Evolutionary conservation across 2,797 vertebrate species (phyloP), one percentile per base, ranked within the genome.

Genomic region (Bradypodion ventrale): DNA sequence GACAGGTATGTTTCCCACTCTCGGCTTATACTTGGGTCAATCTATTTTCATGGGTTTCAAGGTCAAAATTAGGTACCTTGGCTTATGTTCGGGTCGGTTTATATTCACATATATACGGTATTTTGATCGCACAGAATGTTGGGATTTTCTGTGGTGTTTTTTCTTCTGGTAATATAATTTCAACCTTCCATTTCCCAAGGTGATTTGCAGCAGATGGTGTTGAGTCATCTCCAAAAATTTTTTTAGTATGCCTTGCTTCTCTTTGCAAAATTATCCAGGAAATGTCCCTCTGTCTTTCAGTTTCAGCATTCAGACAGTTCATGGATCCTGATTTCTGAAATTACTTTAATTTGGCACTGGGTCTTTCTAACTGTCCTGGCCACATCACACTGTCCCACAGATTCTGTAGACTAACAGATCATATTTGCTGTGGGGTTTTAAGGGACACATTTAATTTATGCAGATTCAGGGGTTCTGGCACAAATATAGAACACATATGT

Each of bases 251-350:
- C 32, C 60, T n/a, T 65, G 44, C 40, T 83, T 75, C 23, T 65
- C 42, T 82, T 75, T 83, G 72, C 60, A 75, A 32, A 81, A 82
- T 82, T 82, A 82, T 73, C 69, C 68, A 62, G 90, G 32, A n/a
- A 76, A 44, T 32, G 2, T 21, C 42, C 8, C 29, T 85, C 90
- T 91, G 77, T 82, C 89, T 93, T 83, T 85, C 79, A 87, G 77
- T 77, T 59, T 70, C 40, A 46, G 56, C 37, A 62, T 82, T 60
- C 29, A 62, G 40, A n/a, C 52, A 52, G 78, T 74, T 32, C 9
- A 46, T 29, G 16, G 62, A 32, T 19, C 8, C 59, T 29, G 27
- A 63, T 62, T 37, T 60, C 29, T 70, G 66, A 15, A 23, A 29
- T 63, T 79, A 1, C n/a, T 78, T 46, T 46, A 35, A 37, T 9